Base-by-base conservation (phyloP, 2,888 invertebrate genomes). In the Dicranocentrus wangi region DNA sequence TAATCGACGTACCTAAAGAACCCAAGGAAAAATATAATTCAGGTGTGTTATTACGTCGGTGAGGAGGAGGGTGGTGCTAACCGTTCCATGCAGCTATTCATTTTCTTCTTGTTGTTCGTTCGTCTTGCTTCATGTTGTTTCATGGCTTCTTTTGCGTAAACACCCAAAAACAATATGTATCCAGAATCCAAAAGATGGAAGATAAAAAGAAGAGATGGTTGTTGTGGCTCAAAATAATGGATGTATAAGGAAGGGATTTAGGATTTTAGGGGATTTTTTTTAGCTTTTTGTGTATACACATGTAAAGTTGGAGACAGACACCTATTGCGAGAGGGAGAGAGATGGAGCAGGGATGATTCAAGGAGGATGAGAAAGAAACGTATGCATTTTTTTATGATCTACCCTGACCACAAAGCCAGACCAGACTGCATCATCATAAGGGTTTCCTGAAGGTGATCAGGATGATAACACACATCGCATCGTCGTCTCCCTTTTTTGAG, bases 51-150 rank as follows among this genome's bases (percentile, higher is more conserved):
- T 71, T 71, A 60, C 5, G 19, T 39, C 21, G 21, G 32, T n/a
- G 19, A 25, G 55, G 53, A 73, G 73, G 73, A 65, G 63, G 73
- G 63, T 42, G 65, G 55, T 25, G 60, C 8, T 71, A 53, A 65
- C 60, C 17, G 65, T 42, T 42, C n/a, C 32, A 10, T 32, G 32
- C 32, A 10, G 32, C 32, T 32, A 32, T 32, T 32, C 32, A 32
- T 32, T 32, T 32, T 10, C 10, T 10, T 32, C 5, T 32, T 3
- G 32, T 7, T 32, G 5, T 32, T 32, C n/a, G n/a, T n/a, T n/a
- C n/a, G n/a, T n/a, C n/a, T n/a, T n/a, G n/a, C n/a, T n/a, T n/a
- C n/a, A n/a, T n/a, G n/a, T n/a, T n/a, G n/a, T n/a, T n/a, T n/a
- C n/a, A n/a, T n/a, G n/a, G n/a, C n/a, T 32, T 32, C 10, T 47